A percentile compares a stretch with the other conserved stretches of the same genome.
Conservation (phyloP, 2,888 invertebrate species). For the Dryobotodes eremita region DNA sequence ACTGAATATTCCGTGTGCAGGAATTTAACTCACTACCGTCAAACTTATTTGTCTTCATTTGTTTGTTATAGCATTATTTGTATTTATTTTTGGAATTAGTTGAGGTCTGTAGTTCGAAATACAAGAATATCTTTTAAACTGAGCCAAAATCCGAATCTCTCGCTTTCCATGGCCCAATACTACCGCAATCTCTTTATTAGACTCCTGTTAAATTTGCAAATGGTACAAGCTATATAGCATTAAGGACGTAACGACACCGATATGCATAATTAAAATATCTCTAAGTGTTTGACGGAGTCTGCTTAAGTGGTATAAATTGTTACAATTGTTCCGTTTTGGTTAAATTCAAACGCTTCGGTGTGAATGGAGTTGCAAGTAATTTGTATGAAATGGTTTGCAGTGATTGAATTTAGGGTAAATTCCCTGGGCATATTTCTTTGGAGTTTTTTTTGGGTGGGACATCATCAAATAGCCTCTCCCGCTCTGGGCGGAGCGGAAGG, state of each 20-base stretch:
- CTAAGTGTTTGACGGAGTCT: constrained; percentile 51
- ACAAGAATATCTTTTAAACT: too few relatives aligned
- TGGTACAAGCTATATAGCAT: constrained; percentile 62
- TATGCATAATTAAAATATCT: constrained; percentile 68
- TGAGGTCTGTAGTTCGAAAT: too few relatives aligned
- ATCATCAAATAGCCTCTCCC: too few relatives aligned
- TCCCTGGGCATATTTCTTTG: not conserved
- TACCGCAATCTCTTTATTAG: constrained; percentile 68
- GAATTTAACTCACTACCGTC: not conserved
- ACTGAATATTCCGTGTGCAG: not conserved
- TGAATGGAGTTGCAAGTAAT: constrained; percentile 9
- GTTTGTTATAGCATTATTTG: not conserved
- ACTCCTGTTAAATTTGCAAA: constrained; percentile 67
- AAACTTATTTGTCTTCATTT: not conserved
- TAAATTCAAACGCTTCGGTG: constrained; percentile 12
- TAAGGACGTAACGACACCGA: constrained; percentile 59
- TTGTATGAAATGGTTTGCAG: not conserved
- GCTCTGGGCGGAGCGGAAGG: too few relatives aligned
- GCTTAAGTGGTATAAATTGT: constrained; percentile 52
- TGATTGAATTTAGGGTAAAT: constrained; percentile 9
- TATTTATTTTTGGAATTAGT: not conserved
- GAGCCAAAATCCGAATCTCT: not conserved
- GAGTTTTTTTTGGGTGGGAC: too few relatives aligned
- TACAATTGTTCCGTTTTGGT: constrained; percentile 37
- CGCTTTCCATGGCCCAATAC: constrained; percentile 43